These are phyloP conservation scores for Crocodylus rhombifer DNA, from an alignment of 2,797 vertebrate species.

Conservation along the genomic window DNA sequence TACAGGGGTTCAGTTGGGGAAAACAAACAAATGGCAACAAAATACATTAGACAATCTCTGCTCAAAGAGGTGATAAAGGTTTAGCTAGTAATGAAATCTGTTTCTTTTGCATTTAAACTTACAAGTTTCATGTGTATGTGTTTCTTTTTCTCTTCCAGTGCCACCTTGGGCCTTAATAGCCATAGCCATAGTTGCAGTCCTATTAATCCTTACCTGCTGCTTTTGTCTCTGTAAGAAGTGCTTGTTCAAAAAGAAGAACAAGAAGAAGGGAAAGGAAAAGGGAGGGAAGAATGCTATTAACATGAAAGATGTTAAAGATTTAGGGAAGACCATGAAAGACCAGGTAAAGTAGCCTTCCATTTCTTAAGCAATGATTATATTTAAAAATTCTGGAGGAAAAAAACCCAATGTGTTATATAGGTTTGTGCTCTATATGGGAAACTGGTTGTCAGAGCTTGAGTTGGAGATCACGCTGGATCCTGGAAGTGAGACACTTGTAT, in stretches of 20 bases:
- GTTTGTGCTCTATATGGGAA: neutral
- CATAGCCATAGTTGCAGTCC: conserved; percentile 96
- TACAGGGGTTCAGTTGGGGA: neutral
- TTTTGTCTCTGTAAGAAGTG: conserved; percentile 99
- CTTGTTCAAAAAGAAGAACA: conserved; percentile 99
- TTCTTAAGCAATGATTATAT: conserved; percentile 34
- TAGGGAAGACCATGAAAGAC: conserved; percentile 92
- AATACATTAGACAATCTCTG: conserved; percentile 24
- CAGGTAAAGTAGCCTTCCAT: conserved; percentile 87
- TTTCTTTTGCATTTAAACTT: conserved; percentile 36
- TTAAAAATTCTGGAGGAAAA: conserved; percentile 21
- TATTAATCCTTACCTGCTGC: conserved; percentile 98
- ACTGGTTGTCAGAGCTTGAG: neutral
- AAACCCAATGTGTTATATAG: neutral
- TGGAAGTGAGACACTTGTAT: neutral
- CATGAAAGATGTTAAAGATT: conserved; percentile 98
- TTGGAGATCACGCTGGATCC: neutral
- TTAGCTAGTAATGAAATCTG: conserved; percentile 25
- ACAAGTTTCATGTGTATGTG: conserved; percentile 64
- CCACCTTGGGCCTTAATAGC: conserved; percentile 98
- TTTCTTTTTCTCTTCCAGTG: conserved; percentile 86
- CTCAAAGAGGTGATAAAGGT: neutral
- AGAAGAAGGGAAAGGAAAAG: conserved; percentile 99
- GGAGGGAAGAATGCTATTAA: conserved; percentile 99
- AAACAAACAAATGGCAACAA: neutral